Percentiles rank a stretch among this genome's conserved stretches.
Evolutionary conservation across 2,797 vertebrate genomes (phyloP).

Genomic region (Gambelia wislizenii): DNA sequence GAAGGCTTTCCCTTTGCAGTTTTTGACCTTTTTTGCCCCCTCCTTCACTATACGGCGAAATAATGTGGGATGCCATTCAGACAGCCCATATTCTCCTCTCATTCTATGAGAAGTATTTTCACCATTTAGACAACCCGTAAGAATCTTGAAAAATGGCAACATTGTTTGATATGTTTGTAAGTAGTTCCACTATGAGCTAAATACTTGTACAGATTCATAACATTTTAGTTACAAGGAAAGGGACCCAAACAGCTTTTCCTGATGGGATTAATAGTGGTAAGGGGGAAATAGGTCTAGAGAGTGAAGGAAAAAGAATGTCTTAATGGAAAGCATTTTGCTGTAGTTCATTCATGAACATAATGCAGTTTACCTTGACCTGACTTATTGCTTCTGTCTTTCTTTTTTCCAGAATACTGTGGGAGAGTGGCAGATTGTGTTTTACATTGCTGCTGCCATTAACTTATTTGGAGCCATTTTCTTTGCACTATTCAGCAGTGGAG

Average conservation of each 20-base stretch:
- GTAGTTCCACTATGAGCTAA: background rate
- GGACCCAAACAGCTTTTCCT: background rate
- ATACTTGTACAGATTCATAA: background rate
- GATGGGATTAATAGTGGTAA: background rate
- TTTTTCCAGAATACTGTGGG: constrained; percentile 89
- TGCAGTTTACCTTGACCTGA: constrained; percentile 41
- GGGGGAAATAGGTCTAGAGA: background rate
- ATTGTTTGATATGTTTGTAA: background rate
- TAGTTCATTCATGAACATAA: constrained; percentile 12
- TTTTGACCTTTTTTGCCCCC: too few relatives aligned
- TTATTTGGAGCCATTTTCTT: constrained; percentile 92
- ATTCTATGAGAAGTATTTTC: too few relatives aligned
- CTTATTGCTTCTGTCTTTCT: constrained; percentile 21
- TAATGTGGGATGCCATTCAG: too few relatives aligned
- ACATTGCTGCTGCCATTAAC: constrained; percentile 92
- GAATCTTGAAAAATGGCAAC: background rate
- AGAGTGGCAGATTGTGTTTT: constrained; percentile 96
- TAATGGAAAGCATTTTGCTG: constrained; percentile 10
- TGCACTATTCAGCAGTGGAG: constrained; percentile 87
- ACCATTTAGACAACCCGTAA: too few relatives aligned
- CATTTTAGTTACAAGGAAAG: background rate
- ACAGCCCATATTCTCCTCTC: too few relatives aligned
- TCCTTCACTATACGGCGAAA: too few relatives aligned
- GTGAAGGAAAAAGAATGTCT: background rate
- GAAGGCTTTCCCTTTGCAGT: too few relatives aligned